phyloP scores from a whole-genome alignment of 1,140 invertebrate species.

The Calliphora vicina region DNA sequence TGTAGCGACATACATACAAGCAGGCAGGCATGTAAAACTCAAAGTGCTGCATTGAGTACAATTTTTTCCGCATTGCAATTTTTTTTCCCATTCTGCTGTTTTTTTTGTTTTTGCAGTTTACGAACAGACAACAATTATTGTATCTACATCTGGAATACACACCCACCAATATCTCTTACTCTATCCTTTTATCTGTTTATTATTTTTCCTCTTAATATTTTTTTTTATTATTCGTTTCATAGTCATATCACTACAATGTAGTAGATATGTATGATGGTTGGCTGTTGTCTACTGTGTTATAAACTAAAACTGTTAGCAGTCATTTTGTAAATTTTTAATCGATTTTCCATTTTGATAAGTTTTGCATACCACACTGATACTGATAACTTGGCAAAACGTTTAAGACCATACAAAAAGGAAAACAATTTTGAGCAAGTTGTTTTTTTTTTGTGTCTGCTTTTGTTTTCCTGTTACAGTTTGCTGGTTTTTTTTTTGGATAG shows the following conservation, averaged over 20 bases:
- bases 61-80: neutral
- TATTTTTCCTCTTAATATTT: neutral
- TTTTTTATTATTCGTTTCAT: neutral
- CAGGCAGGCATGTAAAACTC: neutral
- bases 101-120: too few relatives aligned
- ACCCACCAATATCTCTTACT: neutral
- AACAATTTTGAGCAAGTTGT: neutral
- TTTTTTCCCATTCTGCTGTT: neutral
- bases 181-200: neutral
- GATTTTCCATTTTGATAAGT: conserved; percentile 1
- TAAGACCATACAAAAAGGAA: neutral
- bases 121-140: neutral
- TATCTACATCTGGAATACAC: neutral
- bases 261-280: too few relatives aligned
- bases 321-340: neutral
- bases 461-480: neutral
- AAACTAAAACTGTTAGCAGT: conserved; percentile 1
- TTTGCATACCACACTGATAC: neutral
- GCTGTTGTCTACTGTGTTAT: neutral
- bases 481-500: neutral
- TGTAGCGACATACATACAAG: neutral
- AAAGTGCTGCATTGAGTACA: neutral
- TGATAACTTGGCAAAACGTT: neutral
- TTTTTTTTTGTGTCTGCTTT: neutral
- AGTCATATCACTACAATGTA: neutral